phyloP scores from a whole-genome alignment of 2,113 vertebrate genomes.

The Chamaea fasciata region DNA sequence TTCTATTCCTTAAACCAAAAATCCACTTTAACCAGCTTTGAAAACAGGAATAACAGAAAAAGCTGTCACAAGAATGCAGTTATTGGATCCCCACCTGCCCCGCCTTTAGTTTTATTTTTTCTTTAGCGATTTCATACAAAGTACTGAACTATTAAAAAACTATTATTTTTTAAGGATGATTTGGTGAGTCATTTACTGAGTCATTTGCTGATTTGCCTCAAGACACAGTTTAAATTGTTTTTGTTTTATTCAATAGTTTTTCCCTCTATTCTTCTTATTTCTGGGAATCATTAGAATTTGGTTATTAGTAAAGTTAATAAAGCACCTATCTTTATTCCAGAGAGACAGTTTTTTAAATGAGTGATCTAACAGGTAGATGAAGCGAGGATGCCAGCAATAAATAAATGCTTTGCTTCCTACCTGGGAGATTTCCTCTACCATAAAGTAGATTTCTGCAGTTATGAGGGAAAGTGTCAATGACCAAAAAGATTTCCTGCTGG shows the following conservation, averaged over 20 bases:
- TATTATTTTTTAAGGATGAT: background rate
- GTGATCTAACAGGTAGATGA: background rate
- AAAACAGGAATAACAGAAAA: background rate
- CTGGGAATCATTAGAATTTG: background rate
- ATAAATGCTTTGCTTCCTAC: background rate
- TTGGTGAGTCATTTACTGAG: background rate
- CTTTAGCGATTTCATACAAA: background rate
- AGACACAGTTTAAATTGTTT: background rate
- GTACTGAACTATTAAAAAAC: background rate
- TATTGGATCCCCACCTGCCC: accelerated
- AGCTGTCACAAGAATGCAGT: background rate
- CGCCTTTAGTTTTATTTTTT: background rate
- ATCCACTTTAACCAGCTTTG: background rate
- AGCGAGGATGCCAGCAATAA: background rate
- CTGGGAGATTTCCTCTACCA: background rate
- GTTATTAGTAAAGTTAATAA: background rate
- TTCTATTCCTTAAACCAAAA: background rate
- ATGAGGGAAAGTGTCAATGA: background rate
- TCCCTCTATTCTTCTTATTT: background rate
- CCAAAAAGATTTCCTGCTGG: background rate
- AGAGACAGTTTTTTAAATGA: background rate
- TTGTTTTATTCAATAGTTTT: background rate
- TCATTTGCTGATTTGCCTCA: background rate
- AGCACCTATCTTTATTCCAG: background rate
- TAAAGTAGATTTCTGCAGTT: background rate